Conservation (phyloP, 1,140 invertebrate genomes). For the Lasioglossum albipes region DNA sequence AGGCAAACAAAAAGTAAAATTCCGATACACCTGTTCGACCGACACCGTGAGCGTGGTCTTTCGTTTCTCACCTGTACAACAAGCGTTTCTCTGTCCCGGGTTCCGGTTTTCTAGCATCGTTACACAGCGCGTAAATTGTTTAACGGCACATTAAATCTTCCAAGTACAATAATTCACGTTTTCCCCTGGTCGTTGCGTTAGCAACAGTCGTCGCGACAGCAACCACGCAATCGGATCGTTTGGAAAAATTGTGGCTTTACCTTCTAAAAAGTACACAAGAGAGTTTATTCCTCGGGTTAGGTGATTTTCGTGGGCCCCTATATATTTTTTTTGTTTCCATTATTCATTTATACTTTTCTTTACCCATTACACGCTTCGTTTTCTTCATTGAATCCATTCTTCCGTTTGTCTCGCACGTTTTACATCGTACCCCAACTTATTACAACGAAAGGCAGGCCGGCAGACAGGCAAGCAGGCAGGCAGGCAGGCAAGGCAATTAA, state of each 20-base stretch:
- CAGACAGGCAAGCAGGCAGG: too few species aligned
- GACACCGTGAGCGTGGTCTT: background rate
- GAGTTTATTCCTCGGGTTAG: conserved; percentile 10
- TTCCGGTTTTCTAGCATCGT: background rate
- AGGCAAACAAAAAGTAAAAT: background rate
- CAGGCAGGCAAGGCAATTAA: conserved; percentile 42
- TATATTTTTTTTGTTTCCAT: background rate
- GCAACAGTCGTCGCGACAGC: too few species aligned
- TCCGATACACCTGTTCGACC: too few species aligned
- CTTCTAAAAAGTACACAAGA: conserved; percentile 29
- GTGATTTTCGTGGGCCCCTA: conserved; percentile 36
- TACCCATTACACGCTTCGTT: too few species aligned
- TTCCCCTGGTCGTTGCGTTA: background rate
- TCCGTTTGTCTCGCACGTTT: background rate
- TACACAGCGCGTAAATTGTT: conserved; percentile 14
- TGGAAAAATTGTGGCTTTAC: too few species aligned
- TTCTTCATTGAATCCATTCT: background rate
- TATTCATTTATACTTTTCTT: background rate
- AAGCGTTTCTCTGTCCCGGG: background rate
- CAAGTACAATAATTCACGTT: conserved; percentile 21
- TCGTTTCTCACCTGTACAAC: conserved; percentile 6
- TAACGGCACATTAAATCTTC: conserved; percentile 12
- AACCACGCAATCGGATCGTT: too few species aligned
- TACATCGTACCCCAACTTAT: conserved; percentile 39
- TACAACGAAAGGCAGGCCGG: conserved; percentile 61